Percentiles rank a stretch among this genome's conserved stretches.
phyloP scores from a whole-genome alignment of 37 sponge, comb jelly and placozoan species.

The Oscarella lobularis region DNA sequence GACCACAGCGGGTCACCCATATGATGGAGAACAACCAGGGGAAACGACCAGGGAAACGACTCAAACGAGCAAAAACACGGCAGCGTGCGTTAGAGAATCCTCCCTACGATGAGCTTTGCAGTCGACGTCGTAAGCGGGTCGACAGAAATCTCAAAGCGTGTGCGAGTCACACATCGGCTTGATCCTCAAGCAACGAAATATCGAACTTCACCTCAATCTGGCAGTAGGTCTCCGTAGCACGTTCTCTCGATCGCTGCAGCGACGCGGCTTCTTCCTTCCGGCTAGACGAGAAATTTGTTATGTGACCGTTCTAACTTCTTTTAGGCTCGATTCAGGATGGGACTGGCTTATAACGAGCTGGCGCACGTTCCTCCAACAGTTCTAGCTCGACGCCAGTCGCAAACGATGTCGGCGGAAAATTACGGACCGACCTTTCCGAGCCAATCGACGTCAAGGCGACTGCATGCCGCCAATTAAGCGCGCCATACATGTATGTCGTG shows the following conservation, averaged over 20 bases:
- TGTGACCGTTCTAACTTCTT: too few relatives aligned
- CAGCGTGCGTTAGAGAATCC: too few relatives aligned
- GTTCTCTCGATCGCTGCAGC: too few relatives aligned
- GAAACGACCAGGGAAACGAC: too few relatives aligned
- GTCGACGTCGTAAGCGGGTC: too few relatives aligned
- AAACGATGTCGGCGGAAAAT: conserved; percentile 56
- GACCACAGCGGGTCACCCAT: too few relatives aligned
- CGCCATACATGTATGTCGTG: conserved; percentile 16
- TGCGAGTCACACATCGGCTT: background rate
- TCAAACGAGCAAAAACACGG: too few relatives aligned
- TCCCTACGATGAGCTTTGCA: too few relatives aligned
- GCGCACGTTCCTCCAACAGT: conserved; percentile 9
- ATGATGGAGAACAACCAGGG: too few relatives aligned
- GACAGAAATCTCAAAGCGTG: too few relatives aligned
- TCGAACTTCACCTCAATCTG: background rate
- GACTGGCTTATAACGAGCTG: conserved; percentile 4
- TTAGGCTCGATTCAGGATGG: conserved; percentile 7
- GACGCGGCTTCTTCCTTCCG: background rate
- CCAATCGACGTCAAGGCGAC: background rate
- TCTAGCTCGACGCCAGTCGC: conserved; percentile 8
- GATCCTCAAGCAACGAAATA: background rate
- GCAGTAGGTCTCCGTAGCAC: background rate
- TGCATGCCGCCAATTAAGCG: conserved; percentile 19
- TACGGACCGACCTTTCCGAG: conserved; percentile 38
- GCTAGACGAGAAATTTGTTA: background rate